These are phyloP conservation scores for Heptranchias perlo DNA, from an alignment of 2,113 vertebrate species.

Conservation along the genomic window DNA sequence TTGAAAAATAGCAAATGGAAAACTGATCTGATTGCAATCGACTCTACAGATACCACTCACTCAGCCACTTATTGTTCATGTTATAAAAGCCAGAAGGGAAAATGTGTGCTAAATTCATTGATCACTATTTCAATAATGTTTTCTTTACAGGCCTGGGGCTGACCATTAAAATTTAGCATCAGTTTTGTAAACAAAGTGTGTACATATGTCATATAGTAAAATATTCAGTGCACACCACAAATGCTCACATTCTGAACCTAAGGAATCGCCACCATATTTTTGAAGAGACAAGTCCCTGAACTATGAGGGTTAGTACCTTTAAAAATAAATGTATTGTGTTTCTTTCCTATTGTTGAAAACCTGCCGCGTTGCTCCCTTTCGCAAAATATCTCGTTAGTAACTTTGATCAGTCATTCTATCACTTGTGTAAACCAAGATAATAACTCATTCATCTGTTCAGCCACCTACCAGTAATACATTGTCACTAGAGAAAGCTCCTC, in stretches of 20 bases:
- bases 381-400: background rate
- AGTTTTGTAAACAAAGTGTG: background rate
- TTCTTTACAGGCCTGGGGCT: background rate
- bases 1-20: background rate
- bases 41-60: background rate
- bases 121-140: background rate
- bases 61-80: background rate
- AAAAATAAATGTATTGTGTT: background rate
- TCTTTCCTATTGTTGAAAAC: background rate
- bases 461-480: background rate
- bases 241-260: background rate
- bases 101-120: background rate
- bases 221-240: background rate
- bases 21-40: background rate
- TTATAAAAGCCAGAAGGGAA: background rate
- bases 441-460: background rate
- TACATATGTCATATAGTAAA: background rate
- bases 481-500: background rate
- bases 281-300: background rate
- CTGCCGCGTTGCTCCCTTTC: background rate
- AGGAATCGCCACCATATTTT: background rate
- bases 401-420: background rate
- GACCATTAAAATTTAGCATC: background rate
- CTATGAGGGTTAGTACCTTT: background rate
- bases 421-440: background rate